A percentile compares a stretch with the other conserved stretches of the same genome.
Conservation (phyloP, 2,113 vertebrate genomes). For the Channa maculata region DNA sequence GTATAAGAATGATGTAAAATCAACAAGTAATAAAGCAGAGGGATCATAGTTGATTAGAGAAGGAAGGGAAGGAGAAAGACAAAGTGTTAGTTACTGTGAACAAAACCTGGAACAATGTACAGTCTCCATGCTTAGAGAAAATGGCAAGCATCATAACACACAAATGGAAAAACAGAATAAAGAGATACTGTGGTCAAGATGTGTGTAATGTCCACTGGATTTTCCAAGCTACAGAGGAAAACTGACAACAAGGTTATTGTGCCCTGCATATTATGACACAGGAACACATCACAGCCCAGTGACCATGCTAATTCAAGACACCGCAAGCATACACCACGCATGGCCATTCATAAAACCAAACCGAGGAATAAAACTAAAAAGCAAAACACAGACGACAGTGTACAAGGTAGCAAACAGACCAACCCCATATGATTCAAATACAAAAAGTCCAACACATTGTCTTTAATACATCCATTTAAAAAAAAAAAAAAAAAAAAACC, state of each 20-base stretch:
- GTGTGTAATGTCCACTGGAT: neutral
- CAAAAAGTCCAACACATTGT: neutral
- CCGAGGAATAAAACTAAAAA: neutral
- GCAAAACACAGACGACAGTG: conserved; percentile 21
- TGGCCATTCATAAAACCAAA: conserved; percentile 29
- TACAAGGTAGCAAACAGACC: conserved; percentile 29
- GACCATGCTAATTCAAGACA: conserved; percentile 15
- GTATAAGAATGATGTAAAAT: neutral
- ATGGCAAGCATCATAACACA: neutral
- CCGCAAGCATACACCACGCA: conserved; percentile 53
- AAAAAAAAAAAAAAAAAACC: conserved; percentile 1
- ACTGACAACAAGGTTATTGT: conserved; percentile 15
- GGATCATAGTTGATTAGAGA: neutral
- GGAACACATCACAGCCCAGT: conserved; percentile 7
- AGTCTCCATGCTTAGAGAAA: conserved; percentile 42
- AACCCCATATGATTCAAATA: conserved; percentile 16
- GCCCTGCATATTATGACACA: neutral
- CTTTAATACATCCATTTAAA: neutral
- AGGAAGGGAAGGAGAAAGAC: neutral
- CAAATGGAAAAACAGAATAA: conserved; percentile 1
- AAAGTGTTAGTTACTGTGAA: neutral
- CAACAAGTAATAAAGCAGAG: no score
- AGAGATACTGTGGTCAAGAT: conserved; percentile 11
- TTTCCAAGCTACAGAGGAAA: neutral
- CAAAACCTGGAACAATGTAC: neutral